Evolutionary conservation across 2,113 vertebrate species (phyloP), one percentile per base, ranked within the genome.

Genomic region (Cochlearius cochlearius): DNA sequence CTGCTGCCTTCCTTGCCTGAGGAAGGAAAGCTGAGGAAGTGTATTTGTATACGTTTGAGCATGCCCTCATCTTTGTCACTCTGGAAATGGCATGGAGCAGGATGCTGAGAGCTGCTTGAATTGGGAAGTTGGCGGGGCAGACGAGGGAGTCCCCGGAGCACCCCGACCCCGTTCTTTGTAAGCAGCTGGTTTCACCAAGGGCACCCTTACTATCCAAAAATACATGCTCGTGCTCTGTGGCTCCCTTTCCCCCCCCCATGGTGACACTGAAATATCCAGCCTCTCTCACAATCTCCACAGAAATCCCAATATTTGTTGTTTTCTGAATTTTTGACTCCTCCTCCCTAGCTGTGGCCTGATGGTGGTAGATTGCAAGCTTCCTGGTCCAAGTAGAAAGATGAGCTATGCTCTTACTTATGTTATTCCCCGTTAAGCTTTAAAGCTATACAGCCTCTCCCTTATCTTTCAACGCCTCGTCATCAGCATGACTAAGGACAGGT

Each of bases 401-500:
- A 95, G 81, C 89, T 82, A 1, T 82, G 41, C 69, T 89, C 62
- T 89, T 89, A 18, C 67, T 87, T 84, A 43, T 79, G 53, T 75
- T 91, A 66, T 38, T 73, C 12, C 16, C 59, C 60, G 41, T 86
- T 86, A 91, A 55, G 53, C 50, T 94, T 84, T 94, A 78, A 92
- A 94, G 69, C 73, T 87, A 9, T 34, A 68, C 36, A 81, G 80
- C 80, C 66, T 79, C 74, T 79, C 76, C 89, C 69, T 91, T 82
- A 83, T 52, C 97, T 87, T 69, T 87, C 91, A 94, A 26, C 0
- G 5, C 89, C 80, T 79, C 10, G 2, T 95, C 92, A 92, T 91
- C 95, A 92, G 89, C 41, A 19, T 95, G 84, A 95, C 91, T 95
- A 90, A 95, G 91, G 95, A 88, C 76, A 94, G 38, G 69, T 84